Evolutionary conservation across 2,888 invertebrate genomes (phyloP).

Genomic region (Dasysyrphus tricinctus): DNA sequence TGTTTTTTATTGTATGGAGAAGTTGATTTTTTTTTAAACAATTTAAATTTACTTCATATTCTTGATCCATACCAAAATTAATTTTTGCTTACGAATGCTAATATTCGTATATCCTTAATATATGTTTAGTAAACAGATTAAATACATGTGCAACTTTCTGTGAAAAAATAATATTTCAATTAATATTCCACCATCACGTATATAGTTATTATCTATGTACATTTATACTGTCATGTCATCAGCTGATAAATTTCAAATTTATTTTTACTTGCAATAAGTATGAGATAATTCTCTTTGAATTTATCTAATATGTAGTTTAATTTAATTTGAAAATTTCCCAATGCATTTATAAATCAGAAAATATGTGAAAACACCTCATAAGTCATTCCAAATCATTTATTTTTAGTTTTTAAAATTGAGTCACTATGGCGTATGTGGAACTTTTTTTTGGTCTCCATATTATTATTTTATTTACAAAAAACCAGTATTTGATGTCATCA

Average conservation of each 20-base stretch:
- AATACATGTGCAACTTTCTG: too few species aligned
- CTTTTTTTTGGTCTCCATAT: background rate
- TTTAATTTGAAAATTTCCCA: background rate
- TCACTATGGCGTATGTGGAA: conserved; percentile 50
- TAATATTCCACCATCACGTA: too few species aligned
- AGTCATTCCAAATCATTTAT: background rate
- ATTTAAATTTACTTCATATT: too few species aligned
- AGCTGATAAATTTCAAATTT: background rate
- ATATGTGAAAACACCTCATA: background rate
- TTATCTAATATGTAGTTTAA: background rate
- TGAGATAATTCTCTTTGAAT: background rate
- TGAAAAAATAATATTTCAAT: too few species aligned
- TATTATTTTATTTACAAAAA: background rate
- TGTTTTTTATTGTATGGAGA: too few species aligned
- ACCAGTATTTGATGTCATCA: conserved; percentile 3
- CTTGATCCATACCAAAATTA: too few species aligned
- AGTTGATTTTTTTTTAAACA: too few species aligned
- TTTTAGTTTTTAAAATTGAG: background rate
- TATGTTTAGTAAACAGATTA: too few species aligned
- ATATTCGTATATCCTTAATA: too few species aligned
- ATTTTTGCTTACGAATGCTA: too few species aligned
- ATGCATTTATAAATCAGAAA: background rate
- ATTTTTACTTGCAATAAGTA: background rate
- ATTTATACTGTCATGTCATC: too few species aligned
- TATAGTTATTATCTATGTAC: too few species aligned